Percentiles rank a stretch among this genome's conserved stretches.
phyloP scores from a whole-genome alignment of 2,113 vertebrate genomes.

The Aleadryas rufinucha region DNA sequence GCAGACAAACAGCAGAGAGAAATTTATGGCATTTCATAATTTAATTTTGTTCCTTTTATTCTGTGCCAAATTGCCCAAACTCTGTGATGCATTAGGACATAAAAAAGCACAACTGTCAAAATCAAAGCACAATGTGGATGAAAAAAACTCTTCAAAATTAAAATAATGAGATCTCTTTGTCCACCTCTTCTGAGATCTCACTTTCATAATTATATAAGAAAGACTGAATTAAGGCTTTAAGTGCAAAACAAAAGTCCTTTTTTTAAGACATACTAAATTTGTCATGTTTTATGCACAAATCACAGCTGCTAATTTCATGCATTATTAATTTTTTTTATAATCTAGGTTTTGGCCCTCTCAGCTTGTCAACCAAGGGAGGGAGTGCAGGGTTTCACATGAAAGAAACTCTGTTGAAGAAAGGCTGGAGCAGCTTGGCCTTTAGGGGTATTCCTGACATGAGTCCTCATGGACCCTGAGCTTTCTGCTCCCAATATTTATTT shows the following conservation, averaged over 20 bases:
- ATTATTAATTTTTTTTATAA: not conserved
- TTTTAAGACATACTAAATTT: not conserved
- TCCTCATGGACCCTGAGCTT: not conserved
- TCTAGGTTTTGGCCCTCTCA: not conserved
- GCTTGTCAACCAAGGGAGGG: not conserved
- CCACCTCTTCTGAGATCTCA: not conserved
- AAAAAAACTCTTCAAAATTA: not conserved
- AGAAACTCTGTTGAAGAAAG: not conserved
- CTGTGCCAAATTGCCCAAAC: not conserved
- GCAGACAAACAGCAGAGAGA: slow-evolving; percentile 16
- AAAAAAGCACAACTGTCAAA: slow-evolving; percentile 32
- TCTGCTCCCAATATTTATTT: not conserved
- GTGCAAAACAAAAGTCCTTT: not conserved
- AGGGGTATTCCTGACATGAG: not conserved
- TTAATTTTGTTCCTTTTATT: slow-evolving; percentile 48
- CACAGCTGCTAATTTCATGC: not conserved
- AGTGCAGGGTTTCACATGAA: not conserved
- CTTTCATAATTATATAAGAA: not conserved
- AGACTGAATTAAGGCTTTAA: slow-evolving; percentile 24
- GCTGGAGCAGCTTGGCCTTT: not conserved
- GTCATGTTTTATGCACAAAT: not conserved
- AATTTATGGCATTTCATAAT: slow-evolving; percentile 16
- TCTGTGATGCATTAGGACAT: not conserved
- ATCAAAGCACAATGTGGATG: not conserved
- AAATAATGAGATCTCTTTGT: slow-evolving; percentile 13